A percentile compares a stretch with the other conserved stretches of the same genome.
These are phyloP conservation scores for Portevinia maculata DNA, from an alignment of 2,888 invertebrate genomes.

Conservation along the genomic window DNA sequence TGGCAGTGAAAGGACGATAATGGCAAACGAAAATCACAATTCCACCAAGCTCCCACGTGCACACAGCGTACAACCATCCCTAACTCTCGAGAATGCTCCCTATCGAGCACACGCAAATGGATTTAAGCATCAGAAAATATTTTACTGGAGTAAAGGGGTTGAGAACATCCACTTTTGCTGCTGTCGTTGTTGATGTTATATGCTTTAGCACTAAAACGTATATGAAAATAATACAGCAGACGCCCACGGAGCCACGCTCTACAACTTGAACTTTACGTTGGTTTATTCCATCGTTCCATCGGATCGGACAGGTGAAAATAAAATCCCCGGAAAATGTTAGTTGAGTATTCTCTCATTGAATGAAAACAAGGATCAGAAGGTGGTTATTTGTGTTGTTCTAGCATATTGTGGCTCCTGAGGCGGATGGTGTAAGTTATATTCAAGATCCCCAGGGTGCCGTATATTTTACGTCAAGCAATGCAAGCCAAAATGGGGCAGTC, in stretches of 20 bases:
- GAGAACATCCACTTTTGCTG: constrained; percentile 22
- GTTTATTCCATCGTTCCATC: constrained; percentile 21
- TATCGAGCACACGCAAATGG: constrained; percentile 29
- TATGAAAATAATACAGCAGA: background rate
- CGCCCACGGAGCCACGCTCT: background rate
- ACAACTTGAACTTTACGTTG: background rate
- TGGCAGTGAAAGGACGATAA: constrained; percentile 50
- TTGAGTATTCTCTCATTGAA: constrained; percentile 38
- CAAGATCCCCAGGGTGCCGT: constrained; percentile 41
- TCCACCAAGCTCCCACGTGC: background rate
- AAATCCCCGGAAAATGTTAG: constrained; percentile 54
- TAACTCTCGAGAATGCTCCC: constrained; percentile 29
- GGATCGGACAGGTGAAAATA: constrained; percentile 68
- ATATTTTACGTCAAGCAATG: constrained; percentile 5
- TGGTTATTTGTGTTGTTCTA: constrained; percentile 26
- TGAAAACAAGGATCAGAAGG: constrained; percentile 39
- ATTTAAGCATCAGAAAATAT: constrained; percentile 23
- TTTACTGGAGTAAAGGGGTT: constrained; percentile 5
- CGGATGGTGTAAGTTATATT: constrained; percentile 34
- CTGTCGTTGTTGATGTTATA: constrained; percentile 50
- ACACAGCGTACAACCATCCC: background rate
- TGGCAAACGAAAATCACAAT: constrained; percentile 33
- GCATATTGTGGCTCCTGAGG: constrained; percentile 43
- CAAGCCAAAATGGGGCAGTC: constrained; percentile 21
- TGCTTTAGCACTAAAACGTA: constrained; percentile 37